Evolutionary conservation across 2,888 invertebrate species (phyloP).

Genomic region (Eudemis profundana): DNA sequence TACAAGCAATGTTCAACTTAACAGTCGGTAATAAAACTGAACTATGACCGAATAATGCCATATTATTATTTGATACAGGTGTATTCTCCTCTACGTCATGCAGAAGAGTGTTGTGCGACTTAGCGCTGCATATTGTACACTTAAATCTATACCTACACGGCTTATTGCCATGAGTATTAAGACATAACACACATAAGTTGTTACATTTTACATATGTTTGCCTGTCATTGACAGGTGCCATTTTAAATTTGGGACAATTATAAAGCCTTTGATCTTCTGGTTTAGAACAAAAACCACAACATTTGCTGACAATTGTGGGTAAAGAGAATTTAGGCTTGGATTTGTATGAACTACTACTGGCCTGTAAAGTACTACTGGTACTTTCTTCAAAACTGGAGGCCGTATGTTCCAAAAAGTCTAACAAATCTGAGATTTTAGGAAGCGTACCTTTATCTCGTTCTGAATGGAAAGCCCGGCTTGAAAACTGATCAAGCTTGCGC

Average conservation of each 20-base stretch:
- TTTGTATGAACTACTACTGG: not conserved
- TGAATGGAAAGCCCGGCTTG: not conserved
- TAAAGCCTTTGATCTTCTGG: not conserved
- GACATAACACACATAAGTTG: no score
- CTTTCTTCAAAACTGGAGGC: constrained; percentile 5
- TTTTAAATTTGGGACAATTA: constrained; percentile 5
- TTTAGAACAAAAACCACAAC: not conserved
- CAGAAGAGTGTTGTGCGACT: no score
- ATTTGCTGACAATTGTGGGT: not conserved
- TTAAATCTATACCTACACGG: no score
- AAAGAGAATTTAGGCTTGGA: not conserved
- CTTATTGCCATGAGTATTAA: no score
- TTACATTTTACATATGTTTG: no score
- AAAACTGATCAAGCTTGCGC: constrained; percentile 6
- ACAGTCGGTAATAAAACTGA: no score
- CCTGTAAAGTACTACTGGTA: no score
- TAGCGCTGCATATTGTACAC: no score
- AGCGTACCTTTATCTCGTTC: constrained; percentile 1
- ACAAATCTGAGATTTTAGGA: not conserved
- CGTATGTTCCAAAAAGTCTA: not conserved
- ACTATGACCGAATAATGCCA: no score
- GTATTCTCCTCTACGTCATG: no score
- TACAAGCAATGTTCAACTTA: no score
- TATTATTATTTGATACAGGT: no score
- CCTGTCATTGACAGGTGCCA: constrained; percentile 8